Evolutionary conservation across 2,888 invertebrate species (phyloP), one percentile per base, ranked within the genome.

Genomic region (Saturnia japonica): DNA sequence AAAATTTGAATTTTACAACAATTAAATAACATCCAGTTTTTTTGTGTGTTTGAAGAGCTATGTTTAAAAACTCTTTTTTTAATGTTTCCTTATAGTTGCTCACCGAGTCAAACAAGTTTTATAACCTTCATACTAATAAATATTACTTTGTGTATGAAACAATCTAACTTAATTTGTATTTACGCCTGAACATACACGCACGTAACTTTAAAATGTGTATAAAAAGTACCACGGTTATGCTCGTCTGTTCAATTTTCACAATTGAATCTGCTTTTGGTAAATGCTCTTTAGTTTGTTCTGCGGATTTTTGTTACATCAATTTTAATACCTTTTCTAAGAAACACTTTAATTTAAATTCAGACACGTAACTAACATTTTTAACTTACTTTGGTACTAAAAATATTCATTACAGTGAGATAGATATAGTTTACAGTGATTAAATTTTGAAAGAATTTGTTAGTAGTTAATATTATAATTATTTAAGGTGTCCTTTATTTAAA

Each of bases 221-320:
- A n/a, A 74, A 71, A 74, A 74, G 70, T 11, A 28, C 68, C 9
- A 14, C 66, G 16, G 60, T 73, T 34, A 70, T 76, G 0, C 78
- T 78, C 71, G 67, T 69, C 34, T 74, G 72, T 9, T 51, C 72
- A n/a, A 64, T 76, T 69, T 70, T 76, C 0, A 47, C 73, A 64
- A 72, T 74, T 68, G 75, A 81, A 19, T 43, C 74, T 1, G 14
- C 69, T 34, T 77, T 79, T 78, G 80, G 80, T 80, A 70, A 80
- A 75, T 72, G 69, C 72, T 45, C 68, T 62, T 70, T 73, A 22
- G n/a, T 54, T 54, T 70, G 66, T 19, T 71, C 73, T 64, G 70
- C n/a, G n/a, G n/a, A 47, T 47, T 69, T 28, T 34, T 4, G 1
- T n/a, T 34, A 12, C 51, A 47, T 34, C 19, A 0, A 43, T 42